phyloP scores from a whole-genome alignment of 2,888 invertebrate species.

The Epinotia brunnichana region DNA sequence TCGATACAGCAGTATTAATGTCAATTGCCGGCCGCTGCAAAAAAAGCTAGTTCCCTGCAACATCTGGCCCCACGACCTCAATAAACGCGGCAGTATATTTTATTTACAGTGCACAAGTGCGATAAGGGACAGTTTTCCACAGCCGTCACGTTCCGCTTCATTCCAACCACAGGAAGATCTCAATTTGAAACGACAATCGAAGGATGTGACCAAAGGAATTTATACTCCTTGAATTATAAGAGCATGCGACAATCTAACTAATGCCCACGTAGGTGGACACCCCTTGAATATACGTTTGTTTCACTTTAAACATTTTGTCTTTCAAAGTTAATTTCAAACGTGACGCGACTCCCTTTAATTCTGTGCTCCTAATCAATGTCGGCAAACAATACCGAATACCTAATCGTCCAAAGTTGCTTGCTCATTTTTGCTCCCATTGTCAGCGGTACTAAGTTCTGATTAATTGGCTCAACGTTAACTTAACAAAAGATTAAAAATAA shows the following conservation, averaged over 20 bases:
- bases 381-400: constrained; percentile 25
- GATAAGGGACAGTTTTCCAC: constrained; percentile 47
- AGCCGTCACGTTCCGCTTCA: constrained; percentile 49
- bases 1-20: constrained; percentile 35
- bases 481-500: constrained; percentile 40
- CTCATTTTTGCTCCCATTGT: constrained; percentile 17
- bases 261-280: constrained; percentile 70
- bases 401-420: neutral
- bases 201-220: constrained; percentile 75
- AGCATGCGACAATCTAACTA: constrained; percentile 58
- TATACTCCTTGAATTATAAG: constrained; percentile 58
- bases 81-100: constrained; percentile 48
- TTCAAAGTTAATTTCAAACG: constrained; percentile 54
- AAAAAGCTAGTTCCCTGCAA: constrained; percentile 52
- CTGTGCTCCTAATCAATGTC: constrained; percentile 20
- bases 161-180: constrained; percentile 65
- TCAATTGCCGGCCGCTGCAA: constrained; percentile 31
- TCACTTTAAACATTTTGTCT: constrained; percentile 57
- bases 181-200: constrained; percentile 74
- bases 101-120: constrained; percentile 46
- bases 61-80: constrained; percentile 58
- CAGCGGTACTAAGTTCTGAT: constrained; percentile 20
- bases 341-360: constrained; percentile 34
- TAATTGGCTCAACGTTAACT: constrained; percentile 32
- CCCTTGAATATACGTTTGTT: constrained; percentile 69